Base-by-base conservation (phyloP, 2,113 vertebrate species). In the Chloropsis hardwickii region DNA sequence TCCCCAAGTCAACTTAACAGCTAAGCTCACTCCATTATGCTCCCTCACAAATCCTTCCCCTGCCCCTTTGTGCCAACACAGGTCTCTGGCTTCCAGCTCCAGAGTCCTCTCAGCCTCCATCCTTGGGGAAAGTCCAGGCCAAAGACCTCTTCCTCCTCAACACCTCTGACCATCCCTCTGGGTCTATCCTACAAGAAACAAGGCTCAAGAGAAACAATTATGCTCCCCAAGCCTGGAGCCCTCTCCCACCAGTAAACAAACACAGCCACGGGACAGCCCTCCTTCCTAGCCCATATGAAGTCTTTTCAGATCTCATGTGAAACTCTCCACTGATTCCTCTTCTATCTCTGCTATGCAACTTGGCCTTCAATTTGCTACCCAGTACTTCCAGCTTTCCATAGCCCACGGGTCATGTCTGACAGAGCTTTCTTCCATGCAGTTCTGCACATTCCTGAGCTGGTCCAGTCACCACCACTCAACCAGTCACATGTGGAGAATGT, bases 1-100 rank as follows among this genome's bases (percentile, higher is more conserved):
- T 90, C 69, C 88, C 90, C 88, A 86, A 9, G 40, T 96, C 72
- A 96, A 85, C 89, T 87, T 42, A 47, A 64, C 31, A 56, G 58
- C 54, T 50, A 83, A 65, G 60, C 21, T 94, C 45, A 69, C 11
- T 76, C 37, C 1, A 0, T 62, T 80, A 33, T 24, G 20, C 29
- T 56, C 31, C 44, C n/a, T n/a, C 25, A 40, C 12, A 88, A 89
- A 45, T 19, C 24, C 12, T 44, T 74, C 11, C 65, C 28, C 27
- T 81, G 33, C 6, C 35, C 45, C 35, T 54, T 53, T 18, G 29
- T 54, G 35, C 72, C 60, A 84, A 71, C n/a, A 14, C 14, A 25
- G 9, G 16, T 42, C 23, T 61, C 53, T 31, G 45, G 20, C 54
- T 53, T 82, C 71, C 54, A 82, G n/a, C 18, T 73, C 80, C 58